Conservation (phyloP, 2,113 vertebrate species). For the Menura novaehollandiae region DNA sequence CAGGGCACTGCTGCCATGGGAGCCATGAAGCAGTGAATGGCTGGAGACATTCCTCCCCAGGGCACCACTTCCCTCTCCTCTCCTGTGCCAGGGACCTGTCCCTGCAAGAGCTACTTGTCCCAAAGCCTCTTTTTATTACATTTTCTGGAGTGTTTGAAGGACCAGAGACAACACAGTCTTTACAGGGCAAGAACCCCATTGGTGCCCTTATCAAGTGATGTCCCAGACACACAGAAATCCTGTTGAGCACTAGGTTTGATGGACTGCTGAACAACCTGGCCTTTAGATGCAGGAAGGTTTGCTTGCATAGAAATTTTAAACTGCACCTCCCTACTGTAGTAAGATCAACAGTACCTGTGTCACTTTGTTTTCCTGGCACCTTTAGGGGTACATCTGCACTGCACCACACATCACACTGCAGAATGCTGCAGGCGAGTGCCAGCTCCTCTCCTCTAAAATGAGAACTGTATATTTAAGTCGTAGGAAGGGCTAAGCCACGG, state of each 20-base stretch:
- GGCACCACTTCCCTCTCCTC: background rate
- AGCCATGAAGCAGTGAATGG: fast-evolving
- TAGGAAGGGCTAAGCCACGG: background rate
- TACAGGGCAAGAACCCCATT: background rate
- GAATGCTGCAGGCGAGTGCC: background rate
- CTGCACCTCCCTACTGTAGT: background rate
- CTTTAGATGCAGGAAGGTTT: fast-evolving
- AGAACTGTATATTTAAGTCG: fast-evolving
- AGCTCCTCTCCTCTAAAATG: background rate
- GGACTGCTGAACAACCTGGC: background rate
- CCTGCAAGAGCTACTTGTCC: background rate
- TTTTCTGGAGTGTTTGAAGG: background rate
- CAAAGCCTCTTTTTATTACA: background rate
- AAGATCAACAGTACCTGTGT: background rate
- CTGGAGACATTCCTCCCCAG: background rate
- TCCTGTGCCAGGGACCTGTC: background rate
- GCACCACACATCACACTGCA: background rate
- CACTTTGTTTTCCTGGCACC: background rate
- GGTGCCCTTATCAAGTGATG: fast-evolving
- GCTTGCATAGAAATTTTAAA: background rate
- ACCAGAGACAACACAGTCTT: background rate
- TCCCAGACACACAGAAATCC: background rate
- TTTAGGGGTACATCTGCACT: background rate
- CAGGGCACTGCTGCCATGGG: no score
- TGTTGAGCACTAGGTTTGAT: background rate